phyloP scores from a whole-genome alignment of 2,113 vertebrate genomes.

The Takifugu flavidus region DNA sequence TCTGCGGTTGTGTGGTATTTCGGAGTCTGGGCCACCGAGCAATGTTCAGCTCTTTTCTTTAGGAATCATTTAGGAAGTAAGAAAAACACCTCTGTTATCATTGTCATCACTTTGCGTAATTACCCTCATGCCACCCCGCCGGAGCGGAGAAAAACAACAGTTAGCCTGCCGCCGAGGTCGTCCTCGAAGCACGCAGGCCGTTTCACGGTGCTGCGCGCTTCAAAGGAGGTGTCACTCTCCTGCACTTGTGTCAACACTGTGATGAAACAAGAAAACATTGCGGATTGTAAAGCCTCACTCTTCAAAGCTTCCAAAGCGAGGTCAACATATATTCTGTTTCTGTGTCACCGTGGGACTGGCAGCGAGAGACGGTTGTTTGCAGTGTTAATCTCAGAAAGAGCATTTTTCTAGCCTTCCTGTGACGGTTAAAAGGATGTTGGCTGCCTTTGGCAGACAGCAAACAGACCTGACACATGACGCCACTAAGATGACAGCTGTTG shows the following conservation, averaged over 20 bases:
- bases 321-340: conserved; percentile 53
- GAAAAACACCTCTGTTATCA: conserved; percentile 71
- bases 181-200: conserved; percentile 31
- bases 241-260: conserved; percentile 57
- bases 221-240: conserved; percentile 62
- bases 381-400: conserved; percentile 43
- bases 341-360: conserved; percentile 39
- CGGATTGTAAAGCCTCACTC: conserved; percentile 41
- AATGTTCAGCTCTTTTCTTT: conserved; percentile 52
- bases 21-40: conserved; percentile 26
- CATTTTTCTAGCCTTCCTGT: conserved; percentile 30
- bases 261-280: conserved; percentile 59
- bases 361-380: conserved; percentile 23
- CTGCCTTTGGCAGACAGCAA: conserved; percentile 29
- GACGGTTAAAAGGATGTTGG: conserved; percentile 23
- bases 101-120: conserved; percentile 73
- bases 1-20: conserved; percentile 40
- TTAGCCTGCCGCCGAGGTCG: conserved; percentile 57
- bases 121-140: conserved; percentile 59
- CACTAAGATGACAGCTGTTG: conserved; percentile 24
- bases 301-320: conserved; percentile 48
- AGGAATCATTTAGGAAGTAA: conserved; percentile 70
- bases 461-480: conserved; percentile 12
- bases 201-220: conserved; percentile 43
- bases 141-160: conserved; percentile 65